These are phyloP conservation scores for Parascotia fuliginaria DNA, from an alignment of 2,888 invertebrate genomes.

Conservation along the genomic window DNA sequence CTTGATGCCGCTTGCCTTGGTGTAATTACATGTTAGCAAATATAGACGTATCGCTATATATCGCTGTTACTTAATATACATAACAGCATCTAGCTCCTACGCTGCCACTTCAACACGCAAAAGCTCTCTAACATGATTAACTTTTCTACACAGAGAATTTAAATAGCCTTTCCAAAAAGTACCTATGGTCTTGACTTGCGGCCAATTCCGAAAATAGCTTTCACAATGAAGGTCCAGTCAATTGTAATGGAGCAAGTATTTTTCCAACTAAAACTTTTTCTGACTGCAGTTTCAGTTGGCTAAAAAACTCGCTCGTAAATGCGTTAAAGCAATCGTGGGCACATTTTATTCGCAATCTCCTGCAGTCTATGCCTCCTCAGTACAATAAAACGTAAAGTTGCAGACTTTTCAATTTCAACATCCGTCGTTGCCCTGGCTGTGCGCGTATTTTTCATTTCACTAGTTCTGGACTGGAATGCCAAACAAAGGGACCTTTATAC, in stretches of 20 bases:
- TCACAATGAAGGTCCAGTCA: not conserved
- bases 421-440: constrained; percentile 58
- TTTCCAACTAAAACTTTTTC: constrained; percentile 13
- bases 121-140: constrained; percentile 38
- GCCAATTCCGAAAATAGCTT: constrained; percentile 6
- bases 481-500: constrained; percentile 74
- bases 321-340: constrained; percentile 39
- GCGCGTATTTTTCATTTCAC: constrained; percentile 74
- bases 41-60: constrained; percentile 55
- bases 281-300: constrained; percentile 11
- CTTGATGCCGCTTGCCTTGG: constrained; percentile 56
- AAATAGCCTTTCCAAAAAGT: constrained; percentile 10
- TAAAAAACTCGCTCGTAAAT: constrained; percentile 41
- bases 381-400: constrained; percentile 72
- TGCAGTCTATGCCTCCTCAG: constrained; percentile 50
- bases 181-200: constrained; percentile 12
- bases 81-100: constrained; percentile 19
- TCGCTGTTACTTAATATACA: constrained; percentile 17
- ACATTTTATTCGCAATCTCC: constrained; percentile 63
- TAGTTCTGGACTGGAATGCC: constrained; percentile 57
- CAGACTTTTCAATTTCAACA: constrained; percentile 73
- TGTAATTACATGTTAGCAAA: constrained; percentile 65
- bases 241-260: constrained; percentile 3
- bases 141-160: constrained; percentile 25
- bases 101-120: constrained; percentile 44